Base-by-base conservation (phyloP, 2,888 invertebrate species). In the Aproaerema taeniolella region DNA sequence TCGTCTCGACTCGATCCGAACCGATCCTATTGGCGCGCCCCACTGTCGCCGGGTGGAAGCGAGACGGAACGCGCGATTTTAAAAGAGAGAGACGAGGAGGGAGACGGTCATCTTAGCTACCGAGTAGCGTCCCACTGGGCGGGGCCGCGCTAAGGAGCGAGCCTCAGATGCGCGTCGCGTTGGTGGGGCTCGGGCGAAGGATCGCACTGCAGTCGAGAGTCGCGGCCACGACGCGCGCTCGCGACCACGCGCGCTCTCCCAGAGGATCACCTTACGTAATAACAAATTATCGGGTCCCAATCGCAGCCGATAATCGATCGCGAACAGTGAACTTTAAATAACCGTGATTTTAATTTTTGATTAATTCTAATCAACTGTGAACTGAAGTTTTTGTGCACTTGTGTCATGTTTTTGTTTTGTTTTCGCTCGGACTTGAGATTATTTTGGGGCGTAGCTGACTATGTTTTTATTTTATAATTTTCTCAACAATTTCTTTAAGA, bases 131-230 rank as follows among this genome's bases (percentile, higher is more conserved):
- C 89, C 88, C 81, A 82, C 81, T 80, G 87, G 90, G 90, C 89
- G 90, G 89, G 87, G 89, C 88, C 79, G 81, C 73, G 78, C 75
- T 70, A 79, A 78, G 81, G 79, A 86, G 82, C 73, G 86, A 82
- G 83, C 86, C 87, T 88, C 80, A 86, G 88, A 89, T 89, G 88
- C 88, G 89, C 88, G 85, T 77, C 80, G 88, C 81, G 88, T 81
- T 88, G 88, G 88, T 87, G 89, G 89, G 88, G 88, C 77, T 81
- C 76, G 81, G 67, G 69, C 86, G 83, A 82, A 85, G 81, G 88
- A 83, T 80, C 83, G 83, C 88, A 89, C 80, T 86, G 85, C 86
- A 85, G 86, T 86, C 88, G 88, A 78, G 77, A 67, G 79, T 67
- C 77, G 85, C 78, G 76, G 69, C 66, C 55, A 56, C 72, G 65